Conservation (phyloP, 92 coral and sea anemone species). For the Isaurus tuberculatus region DNA sequence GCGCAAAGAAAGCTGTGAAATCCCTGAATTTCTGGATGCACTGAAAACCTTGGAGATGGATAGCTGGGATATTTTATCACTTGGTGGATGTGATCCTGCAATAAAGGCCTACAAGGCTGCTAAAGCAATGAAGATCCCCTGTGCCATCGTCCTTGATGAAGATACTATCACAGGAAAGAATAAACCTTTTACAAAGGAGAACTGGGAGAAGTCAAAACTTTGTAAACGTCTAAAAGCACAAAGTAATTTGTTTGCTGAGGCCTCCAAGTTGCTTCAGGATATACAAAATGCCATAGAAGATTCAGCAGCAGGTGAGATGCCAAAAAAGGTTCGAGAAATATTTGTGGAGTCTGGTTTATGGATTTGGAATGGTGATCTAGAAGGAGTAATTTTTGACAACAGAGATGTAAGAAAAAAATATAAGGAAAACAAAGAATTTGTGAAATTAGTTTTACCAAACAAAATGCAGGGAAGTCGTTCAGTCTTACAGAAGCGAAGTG, state of each 20-base stretch:
- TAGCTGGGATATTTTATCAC: slow-evolving; percentile 35
- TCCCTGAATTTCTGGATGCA: neutral
- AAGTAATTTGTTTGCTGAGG: neutral
- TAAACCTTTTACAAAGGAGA: slow-evolving; percentile 17
- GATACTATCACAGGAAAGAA: slow-evolving; percentile 29
- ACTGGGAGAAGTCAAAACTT: slow-evolving; percentile 26
- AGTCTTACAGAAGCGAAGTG: neutral
- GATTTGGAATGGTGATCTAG: slow-evolving; percentile 41
- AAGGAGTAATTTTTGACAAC: neutral
- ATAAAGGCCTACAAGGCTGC: slow-evolving; percentile 43
- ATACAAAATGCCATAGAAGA: neutral
- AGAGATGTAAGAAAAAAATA: neutral
- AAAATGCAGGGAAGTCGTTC: neutral
- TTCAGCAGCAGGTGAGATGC: neutral
- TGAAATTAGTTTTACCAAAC: neutral
- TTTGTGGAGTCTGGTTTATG: slow-evolving; percentile 6
- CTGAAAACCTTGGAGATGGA: slow-evolving; percentile 26
- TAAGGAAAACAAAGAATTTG: neutral
- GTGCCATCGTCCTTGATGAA: slow-evolving; percentile 21
- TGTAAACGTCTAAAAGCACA: neutral
- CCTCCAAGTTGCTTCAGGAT: neutral
- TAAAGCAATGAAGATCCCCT: slow-evolving; percentile 8
- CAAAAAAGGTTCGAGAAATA: neutral
- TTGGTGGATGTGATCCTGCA: slow-evolving; percentile 22
- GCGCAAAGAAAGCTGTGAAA: neutral